Conservation (phyloP, 2,113 vertebrate genomes). For the Hystrix brachyura region DNA sequence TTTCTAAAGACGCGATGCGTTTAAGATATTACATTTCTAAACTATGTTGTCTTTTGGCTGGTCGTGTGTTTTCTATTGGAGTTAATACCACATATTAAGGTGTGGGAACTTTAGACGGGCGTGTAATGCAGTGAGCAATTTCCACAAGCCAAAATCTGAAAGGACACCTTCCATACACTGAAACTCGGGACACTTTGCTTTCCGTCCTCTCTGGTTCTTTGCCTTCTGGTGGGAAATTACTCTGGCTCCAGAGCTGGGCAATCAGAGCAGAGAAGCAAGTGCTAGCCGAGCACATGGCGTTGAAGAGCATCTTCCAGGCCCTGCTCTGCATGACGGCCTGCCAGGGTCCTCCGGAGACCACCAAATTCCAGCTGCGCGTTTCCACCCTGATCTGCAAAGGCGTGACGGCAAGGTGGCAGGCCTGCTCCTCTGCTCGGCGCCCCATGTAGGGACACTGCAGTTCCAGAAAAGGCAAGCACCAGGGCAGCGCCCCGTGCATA, state of each 20-base stretch:
- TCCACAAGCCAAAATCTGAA: background rate
- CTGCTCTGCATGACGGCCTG: background rate
- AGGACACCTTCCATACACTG: slow-evolving; percentile 60
- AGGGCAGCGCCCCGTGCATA: background rate
- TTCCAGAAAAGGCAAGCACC: background rate
- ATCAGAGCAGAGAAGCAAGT: background rate
- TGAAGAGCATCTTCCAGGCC: accelerated
- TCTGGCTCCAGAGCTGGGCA: background rate
- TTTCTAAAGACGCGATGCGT: slow-evolving; percentile 70
- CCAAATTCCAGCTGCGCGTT: background rate
- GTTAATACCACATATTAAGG: slow-evolving; percentile 64
- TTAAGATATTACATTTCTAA: slow-evolving; percentile 77
- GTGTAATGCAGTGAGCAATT: slow-evolving; percentile 49
- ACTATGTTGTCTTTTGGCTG: slow-evolving; percentile 66
- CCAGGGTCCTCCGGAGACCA: background rate
- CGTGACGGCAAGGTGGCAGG: background rate
- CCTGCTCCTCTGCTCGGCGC: background rate
- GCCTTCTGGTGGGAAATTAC: background rate
- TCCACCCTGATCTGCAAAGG: background rate
- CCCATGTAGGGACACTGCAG: accelerated
- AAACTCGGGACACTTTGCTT: background rate
- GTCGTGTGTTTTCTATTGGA: slow-evolving; percentile 67
- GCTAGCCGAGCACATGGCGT: background rate
- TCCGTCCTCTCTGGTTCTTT: background rate
- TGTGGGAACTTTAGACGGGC: slow-evolving; percentile 38